Percentiles rank a stretch among this genome's conserved stretches.
These are phyloP conservation scores for Siniperca scherzeri DNA, from an alignment of 2,797 vertebrate species.

Conservation along the genomic window DNA sequence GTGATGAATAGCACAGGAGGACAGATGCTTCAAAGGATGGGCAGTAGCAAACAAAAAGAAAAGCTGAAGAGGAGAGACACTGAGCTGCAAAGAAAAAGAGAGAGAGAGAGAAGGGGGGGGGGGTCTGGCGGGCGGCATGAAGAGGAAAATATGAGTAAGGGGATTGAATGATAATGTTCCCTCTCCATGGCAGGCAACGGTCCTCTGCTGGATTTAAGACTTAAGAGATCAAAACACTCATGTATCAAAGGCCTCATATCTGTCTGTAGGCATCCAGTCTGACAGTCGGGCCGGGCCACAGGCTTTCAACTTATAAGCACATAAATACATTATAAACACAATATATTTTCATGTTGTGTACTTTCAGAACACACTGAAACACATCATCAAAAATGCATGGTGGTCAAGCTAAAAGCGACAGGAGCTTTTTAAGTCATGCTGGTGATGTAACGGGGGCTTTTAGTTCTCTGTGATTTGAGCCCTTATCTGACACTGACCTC, in stretches of 20 bases:
- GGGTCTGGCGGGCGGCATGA: background rate
- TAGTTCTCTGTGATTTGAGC: background rate
- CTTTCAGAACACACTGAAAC: conserved; percentile 16
- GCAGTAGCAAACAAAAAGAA: conserved; percentile 51
- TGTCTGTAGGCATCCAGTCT: conserved; percentile 69
- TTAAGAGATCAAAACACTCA: conserved; percentile 79
- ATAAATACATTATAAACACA: conserved; percentile 37
- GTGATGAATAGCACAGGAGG: conserved; percentile 64
- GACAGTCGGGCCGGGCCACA: conserved; percentile 42
- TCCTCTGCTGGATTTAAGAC: conserved; percentile 74
- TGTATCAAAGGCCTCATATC: conserved; percentile 78
- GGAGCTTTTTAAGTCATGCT: background rate
- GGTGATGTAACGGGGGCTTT: conserved; percentile 12
- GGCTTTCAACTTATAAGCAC: conserved; percentile 61
- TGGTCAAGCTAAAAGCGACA: conserved; percentile 18
- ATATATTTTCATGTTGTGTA: conserved; percentile 51
- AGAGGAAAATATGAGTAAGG: conserved; percentile 56
- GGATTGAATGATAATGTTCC: conserved; percentile 67
- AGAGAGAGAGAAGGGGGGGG: background rate
- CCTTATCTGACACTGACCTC: conserved; percentile 85
- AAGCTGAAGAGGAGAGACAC: conserved; percentile 26
- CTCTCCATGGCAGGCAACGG: conserved; percentile 60
- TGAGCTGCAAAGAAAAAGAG: conserved; percentile 14
- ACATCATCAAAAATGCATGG: conserved; percentile 26
- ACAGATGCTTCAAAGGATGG: conserved; percentile 65